These are phyloP conservation scores for Aplysina aerophoba DNA, from an alignment of 37 sponge, comb jelly and placozoan genomes.

Conservation along the genomic window DNA sequence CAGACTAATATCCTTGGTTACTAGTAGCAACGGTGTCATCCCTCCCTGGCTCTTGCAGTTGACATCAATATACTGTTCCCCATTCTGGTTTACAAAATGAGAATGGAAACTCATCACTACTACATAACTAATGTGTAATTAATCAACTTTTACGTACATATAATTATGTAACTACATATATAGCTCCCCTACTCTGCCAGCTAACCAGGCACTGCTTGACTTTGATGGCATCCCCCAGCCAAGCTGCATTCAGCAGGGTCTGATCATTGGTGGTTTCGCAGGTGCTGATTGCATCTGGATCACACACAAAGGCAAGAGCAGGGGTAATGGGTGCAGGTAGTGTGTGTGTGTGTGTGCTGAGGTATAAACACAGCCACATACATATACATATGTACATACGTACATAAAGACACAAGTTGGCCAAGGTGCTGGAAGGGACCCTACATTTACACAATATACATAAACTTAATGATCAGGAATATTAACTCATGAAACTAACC, in stretches of 20 bases:
- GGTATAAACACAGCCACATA: too few species aligned
- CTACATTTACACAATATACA: too few species aligned
- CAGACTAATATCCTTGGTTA: slow-evolving; percentile 76
- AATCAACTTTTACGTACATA: neutral
- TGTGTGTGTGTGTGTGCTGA: too few species aligned
- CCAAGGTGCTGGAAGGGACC: too few species aligned
- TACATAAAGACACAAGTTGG: neutral
- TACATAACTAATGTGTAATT: neutral
- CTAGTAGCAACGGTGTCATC: slow-evolving; percentile 87
- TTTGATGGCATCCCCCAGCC: slow-evolving; percentile 79
- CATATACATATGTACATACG: neutral
- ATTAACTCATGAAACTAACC: slow-evolving; percentile 37
- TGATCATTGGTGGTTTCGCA: slow-evolving; percentile 29
- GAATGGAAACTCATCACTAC: neutral
- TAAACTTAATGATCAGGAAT: neutral
- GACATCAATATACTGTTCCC: slow-evolving; percentile 71
- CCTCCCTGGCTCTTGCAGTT: slow-evolving; percentile 80
- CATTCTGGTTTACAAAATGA: slow-evolving; percentile 47
- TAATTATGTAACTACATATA: neutral
- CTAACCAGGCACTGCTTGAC: slow-evolving; percentile 69
- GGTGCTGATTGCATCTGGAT: neutral
- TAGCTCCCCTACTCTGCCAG: too few species aligned
- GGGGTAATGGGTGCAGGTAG: too few species aligned
- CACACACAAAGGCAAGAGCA: neutral
- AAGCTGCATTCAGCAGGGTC: slow-evolving; percentile 73